phyloP scores from a whole-genome alignment of 2,113 vertebrate species.

The Tragelaphus strepsiceros region DNA sequence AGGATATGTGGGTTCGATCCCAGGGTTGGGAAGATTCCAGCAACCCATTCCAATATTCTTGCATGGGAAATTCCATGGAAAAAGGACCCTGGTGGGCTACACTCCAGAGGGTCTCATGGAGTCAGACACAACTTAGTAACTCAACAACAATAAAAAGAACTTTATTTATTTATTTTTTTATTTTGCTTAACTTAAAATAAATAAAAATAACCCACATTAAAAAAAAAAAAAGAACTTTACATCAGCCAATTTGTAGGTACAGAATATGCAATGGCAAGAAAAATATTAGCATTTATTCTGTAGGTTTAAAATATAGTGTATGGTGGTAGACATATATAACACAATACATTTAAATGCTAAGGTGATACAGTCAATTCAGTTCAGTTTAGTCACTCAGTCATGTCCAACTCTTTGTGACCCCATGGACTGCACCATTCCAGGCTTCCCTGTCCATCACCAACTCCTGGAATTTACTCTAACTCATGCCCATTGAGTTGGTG shows the following conservation, averaged over 20 bases:
- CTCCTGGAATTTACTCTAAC: not conserved
- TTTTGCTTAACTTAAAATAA: no score
- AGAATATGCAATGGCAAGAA: not conserved
- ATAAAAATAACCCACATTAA: no score
- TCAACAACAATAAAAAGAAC: not conserved
- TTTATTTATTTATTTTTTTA: not conserved
- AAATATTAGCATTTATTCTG: not conserved
- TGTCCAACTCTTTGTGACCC: not conserved
- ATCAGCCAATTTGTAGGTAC: not conserved
- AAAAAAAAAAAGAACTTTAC: not conserved
- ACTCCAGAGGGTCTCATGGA: not conserved
- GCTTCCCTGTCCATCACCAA: not conserved
- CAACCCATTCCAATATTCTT: not conserved
- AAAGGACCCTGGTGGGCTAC: not conserved
- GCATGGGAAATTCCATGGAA: not conserved
- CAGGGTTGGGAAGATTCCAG: not conserved
- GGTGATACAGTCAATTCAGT: not conserved
- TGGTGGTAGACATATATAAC: not conserved
- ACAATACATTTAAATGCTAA: not conserved
- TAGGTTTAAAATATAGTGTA: not conserved
- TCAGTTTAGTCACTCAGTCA: not conserved
- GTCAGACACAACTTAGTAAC: not conserved
- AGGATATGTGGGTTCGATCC: not conserved
- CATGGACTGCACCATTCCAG: not conserved
- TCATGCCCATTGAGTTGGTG: no score